Conservation (phyloP, 64 coral and sea anemone genomes). For the Acropora tenuis region DNA sequence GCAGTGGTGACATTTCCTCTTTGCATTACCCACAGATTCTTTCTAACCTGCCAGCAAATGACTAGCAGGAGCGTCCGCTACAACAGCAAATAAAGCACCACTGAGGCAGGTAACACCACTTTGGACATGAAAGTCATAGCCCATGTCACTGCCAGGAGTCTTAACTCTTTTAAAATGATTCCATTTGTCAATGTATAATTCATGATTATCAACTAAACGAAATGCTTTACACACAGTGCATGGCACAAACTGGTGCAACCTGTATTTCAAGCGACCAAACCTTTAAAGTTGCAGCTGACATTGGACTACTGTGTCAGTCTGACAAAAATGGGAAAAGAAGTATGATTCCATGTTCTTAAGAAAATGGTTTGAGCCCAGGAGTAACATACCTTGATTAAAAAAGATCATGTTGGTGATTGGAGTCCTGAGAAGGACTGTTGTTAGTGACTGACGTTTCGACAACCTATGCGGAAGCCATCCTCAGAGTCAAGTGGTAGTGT, state of each 20-base stretch:
- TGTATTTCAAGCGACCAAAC: constrained; percentile 70
- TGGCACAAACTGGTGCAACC: constrained; percentile 34
- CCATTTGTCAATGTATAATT: constrained; percentile 22
- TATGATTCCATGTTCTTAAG: constrained; percentile 64
- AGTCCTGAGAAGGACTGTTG: no score
- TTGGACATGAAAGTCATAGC: not conserved
- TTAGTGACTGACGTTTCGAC: no score
- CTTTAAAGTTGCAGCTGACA: constrained; percentile 73
- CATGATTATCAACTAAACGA: constrained; percentile 34
- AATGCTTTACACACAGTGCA: constrained; percentile 26
- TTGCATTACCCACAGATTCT: constrained; percentile 37
- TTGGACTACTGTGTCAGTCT: constrained; percentile 36
- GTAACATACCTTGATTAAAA: no score
- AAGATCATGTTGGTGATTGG: no score
- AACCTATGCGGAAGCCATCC: no score
- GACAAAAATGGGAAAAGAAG: constrained; percentile 65
- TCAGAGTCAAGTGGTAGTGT: no score
- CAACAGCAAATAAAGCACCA: constrained; percentile 28
- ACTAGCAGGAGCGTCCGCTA: constrained; percentile 63
- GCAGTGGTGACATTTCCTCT: constrained; percentile 35
- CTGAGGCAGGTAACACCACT: not conserved
- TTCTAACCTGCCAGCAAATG: not conserved
- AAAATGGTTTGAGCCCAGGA: no score
- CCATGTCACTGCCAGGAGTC: not conserved
- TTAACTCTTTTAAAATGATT: not conserved